phyloP scores from a whole-genome alignment of 2,888 invertebrate species.

The Caenorhabditis panamensis region DNA sequence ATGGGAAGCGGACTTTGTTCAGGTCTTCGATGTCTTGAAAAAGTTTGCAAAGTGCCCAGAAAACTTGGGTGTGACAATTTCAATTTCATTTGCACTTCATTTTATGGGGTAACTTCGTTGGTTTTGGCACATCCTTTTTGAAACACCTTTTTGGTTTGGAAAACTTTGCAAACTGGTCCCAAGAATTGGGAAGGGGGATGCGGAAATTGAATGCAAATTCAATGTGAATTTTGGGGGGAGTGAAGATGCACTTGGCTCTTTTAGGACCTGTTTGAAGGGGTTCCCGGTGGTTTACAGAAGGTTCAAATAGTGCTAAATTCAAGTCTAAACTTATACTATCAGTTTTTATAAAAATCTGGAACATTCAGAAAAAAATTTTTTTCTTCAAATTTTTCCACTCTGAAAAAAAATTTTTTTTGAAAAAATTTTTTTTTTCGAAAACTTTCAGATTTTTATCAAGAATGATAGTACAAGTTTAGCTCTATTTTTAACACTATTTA shows the following conservation, averaged over 20 bases:
- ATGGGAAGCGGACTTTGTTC: constrained; percentile 44
- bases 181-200: not conserved
- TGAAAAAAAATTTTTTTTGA: too few relatives aligned
- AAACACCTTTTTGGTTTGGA: too few relatives aligned
- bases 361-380: too few relatives aligned
- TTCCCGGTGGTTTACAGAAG: not conserved
- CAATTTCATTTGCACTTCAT: constrained; percentile 45
- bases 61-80: not conserved
- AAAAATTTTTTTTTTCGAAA: too few relatives aligned
- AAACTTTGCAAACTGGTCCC: not conserved
- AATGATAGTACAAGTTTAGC: too few relatives aligned
- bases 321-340: too few relatives aligned
- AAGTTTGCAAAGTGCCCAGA: not conserved
- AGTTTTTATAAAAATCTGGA: too few relatives aligned
- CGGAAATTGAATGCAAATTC: constrained; percentile 32
- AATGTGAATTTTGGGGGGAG: constrained; percentile 6
- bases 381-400: too few relatives aligned
- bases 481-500: too few relatives aligned
- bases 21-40: constrained; percentile 16
- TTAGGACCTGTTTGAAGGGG: not conserved
- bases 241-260: constrained; percentile 5
- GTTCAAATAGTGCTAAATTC: not conserved
- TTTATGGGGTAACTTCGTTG: not conserved
- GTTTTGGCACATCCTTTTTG: not conserved
- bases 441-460: too few relatives aligned